A percentile compares a stretch with the other conserved stretches of the same genome.
These are phyloP conservation scores for Mylabris phalerata DNA, from an alignment of 1,140 invertebrate species.

Conservation along the genomic window DNA sequence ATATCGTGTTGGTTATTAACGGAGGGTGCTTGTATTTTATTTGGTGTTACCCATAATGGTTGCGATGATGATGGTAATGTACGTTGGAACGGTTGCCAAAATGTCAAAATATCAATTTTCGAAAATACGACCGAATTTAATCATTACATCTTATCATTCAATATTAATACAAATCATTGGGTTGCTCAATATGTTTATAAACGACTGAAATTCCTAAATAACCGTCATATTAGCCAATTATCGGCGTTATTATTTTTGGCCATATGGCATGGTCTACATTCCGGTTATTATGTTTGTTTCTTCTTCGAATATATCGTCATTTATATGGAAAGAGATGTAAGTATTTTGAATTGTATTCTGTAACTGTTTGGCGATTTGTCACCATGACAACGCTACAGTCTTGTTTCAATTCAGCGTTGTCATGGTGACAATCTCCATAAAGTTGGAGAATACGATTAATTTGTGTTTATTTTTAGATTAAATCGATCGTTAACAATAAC, in stretches of 20 bases:
- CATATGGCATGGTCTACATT: constrained; percentile 88
- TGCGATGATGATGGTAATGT: constrained; percentile 51
- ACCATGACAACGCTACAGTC: too few relatives aligned
- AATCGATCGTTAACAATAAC: constrained; percentile 48
- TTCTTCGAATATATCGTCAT: constrained; percentile 87
- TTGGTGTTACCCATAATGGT: constrained; percentile 76
- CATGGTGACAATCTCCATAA: too few relatives aligned
- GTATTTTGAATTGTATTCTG: constrained; percentile 30
- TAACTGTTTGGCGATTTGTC: too few relatives aligned
- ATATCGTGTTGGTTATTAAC: constrained; percentile 86
- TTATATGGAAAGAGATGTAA: constrained; percentile 80
- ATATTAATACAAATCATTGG: constrained; percentile 91
- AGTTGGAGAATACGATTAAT: too few relatives aligned
- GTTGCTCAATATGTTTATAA: constrained; percentile 89
- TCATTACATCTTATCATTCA: constrained; percentile 82
- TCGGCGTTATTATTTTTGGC: constrained; percentile 79
- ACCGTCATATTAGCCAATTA: constrained; percentile 74
- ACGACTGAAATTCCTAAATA: constrained; percentile 81
- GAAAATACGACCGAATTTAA: constrained; percentile 75
- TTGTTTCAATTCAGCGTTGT: too few relatives aligned
- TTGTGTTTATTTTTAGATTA: constrained; percentile 43
- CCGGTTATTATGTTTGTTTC: constrained; percentile 88
- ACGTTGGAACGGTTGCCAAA: constrained; percentile 80
- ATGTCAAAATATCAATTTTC: constrained; percentile 69
- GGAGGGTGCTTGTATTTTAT: constrained; percentile 65